Evolutionary conservation across 2,113 vertebrate species (phyloP).

Genomic region (Protobothrops mucrosquamatus): DNA sequence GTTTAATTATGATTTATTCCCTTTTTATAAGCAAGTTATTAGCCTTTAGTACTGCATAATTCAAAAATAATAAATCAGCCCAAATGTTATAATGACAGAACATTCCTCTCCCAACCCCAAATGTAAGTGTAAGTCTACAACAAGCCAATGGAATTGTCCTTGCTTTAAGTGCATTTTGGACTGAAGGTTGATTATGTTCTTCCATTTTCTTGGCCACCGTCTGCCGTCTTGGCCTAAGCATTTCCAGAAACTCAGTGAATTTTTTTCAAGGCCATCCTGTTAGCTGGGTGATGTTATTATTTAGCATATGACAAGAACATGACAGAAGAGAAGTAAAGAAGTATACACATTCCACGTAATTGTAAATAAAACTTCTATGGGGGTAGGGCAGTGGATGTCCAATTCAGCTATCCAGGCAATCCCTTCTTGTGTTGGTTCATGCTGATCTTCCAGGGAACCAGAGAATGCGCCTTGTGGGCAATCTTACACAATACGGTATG

Average conservation of each 20-base stretch:
- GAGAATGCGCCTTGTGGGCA: not conserved
- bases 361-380: not conserved
- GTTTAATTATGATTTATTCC: no score
- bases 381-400: not conserved
- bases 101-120: no score
- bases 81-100: not conserved
- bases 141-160: not conserved
- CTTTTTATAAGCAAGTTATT: not conserved
- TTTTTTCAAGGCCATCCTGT: not conserved
- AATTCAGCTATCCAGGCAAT: not conserved
- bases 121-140: not conserved
- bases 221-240: not conserved
- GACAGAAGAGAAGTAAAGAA: not conserved
- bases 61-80: not conserved
- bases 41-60: not conserved
- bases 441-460: not conserved
- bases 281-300: not conserved
- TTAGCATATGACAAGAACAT: not conserved
- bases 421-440: not conserved
- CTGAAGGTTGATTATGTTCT: constrained; percentile 6
- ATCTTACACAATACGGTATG: not conserved
- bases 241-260: not conserved
- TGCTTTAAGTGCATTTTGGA: constrained; percentile 4
- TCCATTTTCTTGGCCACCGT: not conserved
- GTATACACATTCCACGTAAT: not conserved